A percentile compares a stretch with the other conserved stretches of the same genome.
phyloP scores from a whole-genome alignment of 2,888 invertebrate genomes.

The Drosophila fungiperda region DNA sequence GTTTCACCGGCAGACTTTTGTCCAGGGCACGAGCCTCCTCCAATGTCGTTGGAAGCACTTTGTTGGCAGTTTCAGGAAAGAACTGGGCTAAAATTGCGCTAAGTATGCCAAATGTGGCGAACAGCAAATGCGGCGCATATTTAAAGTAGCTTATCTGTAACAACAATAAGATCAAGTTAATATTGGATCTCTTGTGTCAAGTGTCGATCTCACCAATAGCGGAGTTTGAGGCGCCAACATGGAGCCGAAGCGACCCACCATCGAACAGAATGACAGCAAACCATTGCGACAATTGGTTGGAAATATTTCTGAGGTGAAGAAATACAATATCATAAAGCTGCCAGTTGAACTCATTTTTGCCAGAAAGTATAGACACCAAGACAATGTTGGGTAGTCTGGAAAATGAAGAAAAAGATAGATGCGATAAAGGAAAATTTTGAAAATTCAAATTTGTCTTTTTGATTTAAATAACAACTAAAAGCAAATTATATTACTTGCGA shows the following conservation, averaged over 20 bases:
- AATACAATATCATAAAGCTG: constrained; percentile 88
- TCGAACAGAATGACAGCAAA: constrained; percentile 88
- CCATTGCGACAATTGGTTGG: constrained; percentile 89
- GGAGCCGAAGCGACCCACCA: constrained; percentile 89
- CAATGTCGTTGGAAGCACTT: constrained; percentile 87
- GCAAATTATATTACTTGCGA: not conserved
- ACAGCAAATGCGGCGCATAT: constrained; percentile 86
- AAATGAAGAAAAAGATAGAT: not conserved
- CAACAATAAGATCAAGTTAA: not conserved
- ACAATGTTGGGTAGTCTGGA: constrained; percentile 85
- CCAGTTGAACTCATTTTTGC: constrained; percentile 89
- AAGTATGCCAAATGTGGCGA: constrained; percentile 86
- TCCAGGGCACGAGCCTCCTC: constrained; percentile 85
- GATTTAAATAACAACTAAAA: not conserved
- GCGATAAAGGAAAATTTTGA: not conserved
- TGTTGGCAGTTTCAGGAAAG: constrained; percentile 88
- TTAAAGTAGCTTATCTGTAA: constrained; percentile 84
- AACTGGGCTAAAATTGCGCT: constrained; percentile 87
- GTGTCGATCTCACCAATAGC: constrained; percentile 84
- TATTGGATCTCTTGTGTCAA: rapidly evolving
- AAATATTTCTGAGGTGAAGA: constrained; percentile 90
- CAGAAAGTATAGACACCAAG: constrained; percentile 85
- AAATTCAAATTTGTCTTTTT: not conserved
- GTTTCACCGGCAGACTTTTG: constrained; percentile 16
- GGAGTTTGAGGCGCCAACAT: constrained; percentile 90